Evolutionary conservation across 2,113 vertebrate genomes (phyloP).

Genomic region (Jaculus jaculus): DNA sequence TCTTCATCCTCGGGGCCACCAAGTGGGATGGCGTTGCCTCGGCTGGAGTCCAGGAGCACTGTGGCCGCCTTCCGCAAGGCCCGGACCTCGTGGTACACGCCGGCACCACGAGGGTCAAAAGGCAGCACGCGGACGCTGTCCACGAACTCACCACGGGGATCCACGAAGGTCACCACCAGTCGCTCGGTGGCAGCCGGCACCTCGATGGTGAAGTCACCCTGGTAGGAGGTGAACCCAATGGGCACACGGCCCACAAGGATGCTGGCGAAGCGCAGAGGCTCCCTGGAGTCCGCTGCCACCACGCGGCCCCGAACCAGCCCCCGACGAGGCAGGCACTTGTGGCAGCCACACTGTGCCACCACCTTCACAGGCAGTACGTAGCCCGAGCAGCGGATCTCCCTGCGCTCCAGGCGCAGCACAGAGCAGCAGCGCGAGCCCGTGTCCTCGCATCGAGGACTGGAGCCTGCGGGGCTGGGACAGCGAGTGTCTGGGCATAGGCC

Average conservation of each 20-base stretch:
- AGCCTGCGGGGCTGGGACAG: constrained; percentile 85
- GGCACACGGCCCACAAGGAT: constrained; percentile 90
- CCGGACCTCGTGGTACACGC: constrained; percentile 94
- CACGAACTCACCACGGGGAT: constrained; percentile 88
- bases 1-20: constrained; percentile 88
- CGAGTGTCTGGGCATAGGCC: constrained; percentile 89
- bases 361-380: constrained; percentile 90
- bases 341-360: constrained; percentile 91
- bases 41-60: constrained; percentile 87
- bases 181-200: constrained; percentile 88
- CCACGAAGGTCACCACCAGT: constrained; percentile 93
- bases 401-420: constrained; percentile 87
- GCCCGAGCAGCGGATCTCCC: constrained; percentile 87
- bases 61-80: constrained; percentile 91
- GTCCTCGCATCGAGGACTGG: constrained; percentile 87
- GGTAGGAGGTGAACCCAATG: constrained; percentile 93
- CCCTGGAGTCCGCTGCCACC: constrained; percentile 89
- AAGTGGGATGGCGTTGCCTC: constrained; percentile 87
- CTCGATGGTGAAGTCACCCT: constrained; percentile 94
- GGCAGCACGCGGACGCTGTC: constrained; percentile 94
- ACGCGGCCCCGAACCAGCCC: constrained; percentile 91
- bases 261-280: constrained; percentile 93
- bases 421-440: constrained; percentile 87
- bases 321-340: constrained; percentile 88
- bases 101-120: constrained; percentile 90